A percentile compares a stretch with the other conserved stretches of the same genome.
Evolutionary conservation across 2,113 vertebrate species (phyloP).

Genomic region (Anarhynchus alexandrinus): DNA sequence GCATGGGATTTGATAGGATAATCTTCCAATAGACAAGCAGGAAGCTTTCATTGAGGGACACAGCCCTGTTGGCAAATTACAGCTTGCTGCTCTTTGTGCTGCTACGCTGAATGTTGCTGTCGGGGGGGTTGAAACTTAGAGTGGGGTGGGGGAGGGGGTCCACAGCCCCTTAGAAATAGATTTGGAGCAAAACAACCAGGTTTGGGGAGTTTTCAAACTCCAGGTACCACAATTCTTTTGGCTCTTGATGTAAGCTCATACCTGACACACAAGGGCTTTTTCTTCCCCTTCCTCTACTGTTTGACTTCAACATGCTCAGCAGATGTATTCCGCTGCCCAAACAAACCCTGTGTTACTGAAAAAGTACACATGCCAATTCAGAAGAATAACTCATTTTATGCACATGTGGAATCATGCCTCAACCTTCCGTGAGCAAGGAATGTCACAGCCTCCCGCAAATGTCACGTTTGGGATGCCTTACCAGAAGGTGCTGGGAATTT

Average conservation of each 20-base stretch:
- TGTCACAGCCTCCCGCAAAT: background rate
- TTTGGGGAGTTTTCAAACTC: background rate
- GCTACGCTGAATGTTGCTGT: background rate
- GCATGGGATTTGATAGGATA: constrained; percentile 50
- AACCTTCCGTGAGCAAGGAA: fast-evolving
- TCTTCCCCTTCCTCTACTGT: background rate
- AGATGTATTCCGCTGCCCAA: background rate
- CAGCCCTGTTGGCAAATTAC: constrained; percentile 14
- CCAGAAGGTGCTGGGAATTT: background rate
- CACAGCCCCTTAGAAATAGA: background rate
- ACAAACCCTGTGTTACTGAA: background rate
- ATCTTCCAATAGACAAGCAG: constrained; percentile 44
- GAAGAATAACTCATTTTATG: background rate
- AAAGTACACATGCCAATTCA: fast-evolving
- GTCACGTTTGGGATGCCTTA: fast-evolving
- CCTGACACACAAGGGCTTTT: background rate
- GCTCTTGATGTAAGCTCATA: background rate
- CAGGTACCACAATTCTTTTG: background rate
- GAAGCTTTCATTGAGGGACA: constrained; percentile 64
- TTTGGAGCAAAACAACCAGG: background rate
- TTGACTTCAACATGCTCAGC: fast-evolving
- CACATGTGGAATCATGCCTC: background rate
- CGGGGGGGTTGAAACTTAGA: background rate
- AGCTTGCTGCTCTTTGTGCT: constrained; percentile 1
- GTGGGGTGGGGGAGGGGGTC: background rate